Evolutionary conservation across 2,797 vertebrate species (phyloP).

Genomic region (Hydrolagus colliei): DNA sequence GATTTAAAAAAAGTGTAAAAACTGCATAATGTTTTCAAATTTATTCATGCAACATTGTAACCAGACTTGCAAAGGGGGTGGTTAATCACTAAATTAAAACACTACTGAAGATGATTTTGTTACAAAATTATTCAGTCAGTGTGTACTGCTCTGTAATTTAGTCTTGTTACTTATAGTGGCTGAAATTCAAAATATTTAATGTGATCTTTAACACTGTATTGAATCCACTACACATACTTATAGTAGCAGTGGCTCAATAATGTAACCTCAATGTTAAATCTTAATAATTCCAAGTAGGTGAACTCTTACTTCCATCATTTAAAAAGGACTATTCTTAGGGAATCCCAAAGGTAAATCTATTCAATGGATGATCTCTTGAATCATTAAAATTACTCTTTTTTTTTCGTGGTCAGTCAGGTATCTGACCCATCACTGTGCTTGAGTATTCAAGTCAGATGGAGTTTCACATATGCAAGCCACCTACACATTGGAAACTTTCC

Average conservation of each 20-base stretch:
- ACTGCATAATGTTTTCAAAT: conserved; percentile 13
- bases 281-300: conserved; percentile 1
- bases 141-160: background rate
- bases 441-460: too few relatives aligned
- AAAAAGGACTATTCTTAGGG: too few relatives aligned
- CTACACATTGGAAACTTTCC: too few relatives aligned
- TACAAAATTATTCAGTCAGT: background rate
- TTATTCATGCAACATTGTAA: conserved; percentile 1
- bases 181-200: conserved; percentile 30
- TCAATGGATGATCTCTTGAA: too few relatives aligned
- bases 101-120: background rate
- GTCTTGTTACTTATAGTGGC: background rate
- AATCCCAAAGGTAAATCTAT: too few relatives aligned
- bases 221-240: background rate
- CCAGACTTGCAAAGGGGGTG: background rate
- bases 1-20: background rate
- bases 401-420: too few relatives aligned
- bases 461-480: too few relatives aligned
- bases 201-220: conserved; percentile 1
- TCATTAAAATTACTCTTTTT: too few relatives aligned
- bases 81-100: conserved; percentile 8
- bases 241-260: background rate
- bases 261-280: conserved; percentile 10
- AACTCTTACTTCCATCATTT: background rate
- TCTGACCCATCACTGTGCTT: too few relatives aligned